A percentile compares a stretch with the other conserved stretches of the same genome.
These are phyloP conservation scores for Hyperopisus bebe DNA, from an alignment of 2,113 vertebrate species.

Conservation along the genomic window DNA sequence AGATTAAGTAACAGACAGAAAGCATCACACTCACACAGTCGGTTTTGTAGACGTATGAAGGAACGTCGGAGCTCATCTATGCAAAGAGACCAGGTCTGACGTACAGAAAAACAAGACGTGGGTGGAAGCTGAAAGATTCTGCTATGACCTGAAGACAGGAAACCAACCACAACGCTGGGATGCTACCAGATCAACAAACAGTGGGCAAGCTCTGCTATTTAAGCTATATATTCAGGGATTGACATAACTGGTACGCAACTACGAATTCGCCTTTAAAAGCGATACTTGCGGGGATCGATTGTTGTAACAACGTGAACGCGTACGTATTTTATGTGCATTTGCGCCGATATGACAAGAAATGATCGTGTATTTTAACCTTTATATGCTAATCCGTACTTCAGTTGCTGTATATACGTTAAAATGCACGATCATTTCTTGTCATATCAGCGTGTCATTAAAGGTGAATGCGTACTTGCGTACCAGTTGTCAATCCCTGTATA, in stretches of 20 bases:
- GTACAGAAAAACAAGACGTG: background rate
- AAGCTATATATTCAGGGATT: background rate
- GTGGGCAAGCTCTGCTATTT: background rate
- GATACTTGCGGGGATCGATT: too few species aligned
- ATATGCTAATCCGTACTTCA: too few species aligned
- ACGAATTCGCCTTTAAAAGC: too few species aligned
- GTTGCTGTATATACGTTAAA: too few species aligned
- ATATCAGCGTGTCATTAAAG: too few species aligned
- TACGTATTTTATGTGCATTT: too few species aligned
- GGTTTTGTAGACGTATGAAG: background rate
- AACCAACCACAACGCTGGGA: background rate
- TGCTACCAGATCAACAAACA: background rate
- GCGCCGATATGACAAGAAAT: too few species aligned
- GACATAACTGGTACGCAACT: too few species aligned
- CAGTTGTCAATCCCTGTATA: background rate
- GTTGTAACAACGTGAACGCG: too few species aligned
- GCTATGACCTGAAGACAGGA: background rate
- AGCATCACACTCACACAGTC: background rate
- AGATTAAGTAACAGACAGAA: background rate
- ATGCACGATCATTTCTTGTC: too few species aligned
- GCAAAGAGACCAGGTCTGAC: background rate
- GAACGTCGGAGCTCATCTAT: background rate
- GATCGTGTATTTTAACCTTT: too few species aligned
- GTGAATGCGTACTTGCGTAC: too few species aligned
- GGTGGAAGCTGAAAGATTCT: background rate